Base-by-base conservation (phyloP, 2,113 vertebrate genomes). In the Lampris megalopsis region DNA sequence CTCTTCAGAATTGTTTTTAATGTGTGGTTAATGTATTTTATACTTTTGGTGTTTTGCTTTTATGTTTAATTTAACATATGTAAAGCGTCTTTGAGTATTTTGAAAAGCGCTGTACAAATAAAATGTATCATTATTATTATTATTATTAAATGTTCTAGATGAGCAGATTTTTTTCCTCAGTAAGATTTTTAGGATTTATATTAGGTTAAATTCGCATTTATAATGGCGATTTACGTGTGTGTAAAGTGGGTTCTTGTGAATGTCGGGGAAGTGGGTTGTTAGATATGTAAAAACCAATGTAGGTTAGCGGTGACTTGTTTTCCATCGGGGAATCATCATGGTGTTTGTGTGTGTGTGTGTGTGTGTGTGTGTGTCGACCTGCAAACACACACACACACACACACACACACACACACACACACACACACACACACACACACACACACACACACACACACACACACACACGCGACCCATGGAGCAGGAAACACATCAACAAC, bases 401-500 rank as follows among this genome's bases (percentile, higher is more conserved):
- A 56, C 53, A 24, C 13, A 56, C 53, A 56, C 53, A n/a, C 53
- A 56, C 53, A n/a, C 58, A 41, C 38, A 58, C 9, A 41, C 37
- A 60, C 59, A 70, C 57, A 56, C 53, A 56, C 53, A 56, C 53
- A 56, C 53, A 56, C 53, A 24, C 13, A 56, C 53, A 56, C 53
- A n/a, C 53, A 56, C 53, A n/a, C 58, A 41, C 38, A 58, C 9
- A 41, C 37, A 60, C 59, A 70, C 57, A 74, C 77, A 87, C 71
- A 47, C 53, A 72, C 70, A 69, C 58, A 7, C 9, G 7, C 73
- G 78, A 85, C 75, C 82, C 68, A 75, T 58, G 56, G 75, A 37
- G 60, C 6, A 64, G 58, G 65, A 52, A 71, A 57, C 52, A 62
- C 63, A 47, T 88, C 82, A 85, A 81, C 81, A 57, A 67, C 71